Base-by-base conservation (phyloP, 2,888 invertebrate genomes). In the Lepidochitona cinerea region DNA sequence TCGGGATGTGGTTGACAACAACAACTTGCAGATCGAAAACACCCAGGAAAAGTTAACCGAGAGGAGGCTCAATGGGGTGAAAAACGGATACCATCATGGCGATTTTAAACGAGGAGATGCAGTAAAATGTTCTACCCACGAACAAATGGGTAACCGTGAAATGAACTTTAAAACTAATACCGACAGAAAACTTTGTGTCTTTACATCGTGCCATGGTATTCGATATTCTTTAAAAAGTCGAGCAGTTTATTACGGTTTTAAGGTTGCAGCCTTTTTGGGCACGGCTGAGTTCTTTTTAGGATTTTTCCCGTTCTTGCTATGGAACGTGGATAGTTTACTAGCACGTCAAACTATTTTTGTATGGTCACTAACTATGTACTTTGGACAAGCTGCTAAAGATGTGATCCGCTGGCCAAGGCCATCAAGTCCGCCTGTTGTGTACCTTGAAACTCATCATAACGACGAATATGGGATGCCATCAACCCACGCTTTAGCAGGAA, bases 391-490 rank as follows among this genome's bases (percentile, higher is more conserved):
- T 0, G 76, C 77, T 9, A 87, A 87, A 71, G 87, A 87, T 70
- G 82, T 81, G 41, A 75, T 85, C 6, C 76, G 80, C 68, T 84
- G 83, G 85, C 82, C 84, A 14, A 82, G 87, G 14, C 87, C 87
- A 6, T 67, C 81, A 0, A 80, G 82, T n/a, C 85, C 84, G 0
- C 85, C 84, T 0, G 85, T 85, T 1, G 74, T 86, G 2, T 74
- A 82, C n/a, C 75, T 87, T 41, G 87, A 87, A 65, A 82, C 78
- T 0, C 76, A 81, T 9, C 83, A 84, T 72, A 74, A 80, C 52
- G 82, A 83, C 53, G 87, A 87, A 70, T 85, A 76, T 67, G 79
- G 83, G 7, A 81, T 85, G 85, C 86, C 86, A 0, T 86, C 86
- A 18, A 86, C 86, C 18, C 86, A 86, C 73, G 86, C 85, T 0